phyloP scores from a whole-genome alignment of 2,888 invertebrate species.

The Entomobrya multifasciata region DNA sequence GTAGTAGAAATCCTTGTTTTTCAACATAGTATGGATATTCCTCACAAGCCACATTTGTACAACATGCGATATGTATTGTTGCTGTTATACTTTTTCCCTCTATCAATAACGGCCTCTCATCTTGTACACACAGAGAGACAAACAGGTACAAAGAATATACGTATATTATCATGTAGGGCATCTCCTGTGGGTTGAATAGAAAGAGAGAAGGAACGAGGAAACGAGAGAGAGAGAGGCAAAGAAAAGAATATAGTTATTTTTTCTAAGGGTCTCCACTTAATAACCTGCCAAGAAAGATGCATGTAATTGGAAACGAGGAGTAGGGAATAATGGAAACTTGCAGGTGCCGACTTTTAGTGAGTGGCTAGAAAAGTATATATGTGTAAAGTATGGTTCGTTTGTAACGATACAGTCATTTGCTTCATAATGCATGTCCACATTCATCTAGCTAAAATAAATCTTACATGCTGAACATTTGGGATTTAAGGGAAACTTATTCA shows the following conservation, averaged over 20 bases:
- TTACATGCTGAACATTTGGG: too few species aligned
- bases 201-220: too few species aligned
- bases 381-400: too few species aligned
- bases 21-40: background rate
- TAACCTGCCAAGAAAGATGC: constrained; percentile 66
- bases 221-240: background rate
- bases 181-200: constrained; percentile 42
- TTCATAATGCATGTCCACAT: too few species aligned
- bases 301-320: constrained; percentile 62
- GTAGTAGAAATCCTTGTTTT: background rate
- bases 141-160: background rate
- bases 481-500: too few species aligned
- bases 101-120: constrained; percentile 29
- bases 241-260: constrained; percentile 51
- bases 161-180: constrained; percentile 19
- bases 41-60: background rate
- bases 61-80: constrained; percentile 25
- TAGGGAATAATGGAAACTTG: constrained; percentile 47
- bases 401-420: too few species aligned
- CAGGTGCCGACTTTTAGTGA: constrained; percentile 60
- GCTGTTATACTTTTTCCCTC: background rate
- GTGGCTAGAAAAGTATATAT: background rate
- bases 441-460: too few species aligned
- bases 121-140: background rate
- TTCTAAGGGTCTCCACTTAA: constrained; percentile 65